Evolutionary conservation across 2,888 invertebrate species (phyloP), one percentile per base, ranked within the genome.

Genomic region (Tricholauxania praeusta): DNA sequence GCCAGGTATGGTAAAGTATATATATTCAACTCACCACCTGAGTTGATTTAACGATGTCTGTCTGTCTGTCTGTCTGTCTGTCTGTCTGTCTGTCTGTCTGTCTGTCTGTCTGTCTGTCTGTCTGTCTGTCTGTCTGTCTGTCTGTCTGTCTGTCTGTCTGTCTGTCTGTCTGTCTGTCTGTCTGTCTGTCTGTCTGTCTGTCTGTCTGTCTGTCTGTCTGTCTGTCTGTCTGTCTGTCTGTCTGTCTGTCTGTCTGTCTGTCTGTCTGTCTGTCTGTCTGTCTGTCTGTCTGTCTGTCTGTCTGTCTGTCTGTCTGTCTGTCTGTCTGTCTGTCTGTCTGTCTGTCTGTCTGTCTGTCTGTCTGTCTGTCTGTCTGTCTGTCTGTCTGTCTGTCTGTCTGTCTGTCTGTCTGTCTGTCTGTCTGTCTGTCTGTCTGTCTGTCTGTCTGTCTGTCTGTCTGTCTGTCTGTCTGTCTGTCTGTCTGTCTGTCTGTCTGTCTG

Each of bases 11-110:
- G n/a, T n/a, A n/a, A n/a, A n/a, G n/a, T n/a, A n/a, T n/a, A n/a
- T n/a, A n/a, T n/a, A n/a, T n/a, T n/a, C n/a, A n/a, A n/a, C n/a
- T n/a, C n/a, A n/a, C n/a, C n/a, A n/a, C n/a, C n/a, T n/a, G n/a
- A n/a, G n/a, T n/a, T n/a, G n/a, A n/a, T n/a, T n/a, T n/a, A n/a
- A n/a, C n/a, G n/a, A n/a, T 63, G 63, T 63, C 63, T 63, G 63
- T 63, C 63, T 63, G 63, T 63, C 63, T 63, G 63, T 63, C 63
- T 63, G 63, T 63, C 63, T 63, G 63, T 63, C 63, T 63, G 63
- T 63, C 63, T 39, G 39, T 48, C 48, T 39, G 39, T 48, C 48
- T 39, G 39, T 63, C 63, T 63, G 63, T 63, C 63, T 63, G 63
- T 63, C 63, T 63, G 63, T 63, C 39, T 63, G 63, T 63, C 63